Base-by-base conservation (phyloP, 2,797 vertebrate genomes). In the Furcifer pardalis region DNA sequence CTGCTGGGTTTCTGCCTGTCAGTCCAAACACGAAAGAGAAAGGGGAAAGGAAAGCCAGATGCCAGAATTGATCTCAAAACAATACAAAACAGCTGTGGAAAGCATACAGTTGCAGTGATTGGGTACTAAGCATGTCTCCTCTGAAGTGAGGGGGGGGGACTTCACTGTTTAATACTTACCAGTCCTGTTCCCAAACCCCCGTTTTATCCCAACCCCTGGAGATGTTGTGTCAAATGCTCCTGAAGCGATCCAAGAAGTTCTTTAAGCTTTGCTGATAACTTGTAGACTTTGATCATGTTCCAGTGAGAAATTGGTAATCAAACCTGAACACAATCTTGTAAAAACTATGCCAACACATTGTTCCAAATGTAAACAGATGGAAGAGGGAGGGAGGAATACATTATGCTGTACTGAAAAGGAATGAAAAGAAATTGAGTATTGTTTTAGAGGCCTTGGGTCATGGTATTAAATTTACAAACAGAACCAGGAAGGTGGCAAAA, bases 311-410 rank as follows among this genome's bases (percentile, higher is more conserved):
- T 46, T 83, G 83, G 30, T 80, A 82, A 87, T 68, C 27, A 82
- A 83, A 83, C 40, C 9, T 81, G 7, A 42, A 13, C n/a, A 25
- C 52, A 83, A 42, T 17, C 35, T 88, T 25, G 32, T 82, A 87
- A 79, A 35, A 7, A 82, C 79, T 21, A 3, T 77, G 90, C 59
- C 40, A 75, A 40, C 4, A 66, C 77, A 56, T 10, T 74, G n/a
- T n/a, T 80, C 27, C 60, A 89, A 19, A 40, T 84, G 82, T 84
- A 93, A 90, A 68, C 40, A 81, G 65, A 83, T 56, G 52, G 40
- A 37, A 76, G 49, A 35, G 10, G 25, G 23, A 21, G 25, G 42
- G 21, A 27, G 3, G 59, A 44, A 35, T 35, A 15, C 40, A 68
- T 72, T 79, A 30, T 65, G 82, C 56, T 52, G 44, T 82, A 86